A percentile compares a stretch with the other conserved stretches of the same genome.
These are phyloP conservation scores for Lepus europaeus DNA, from an alignment of 2,113 vertebrate species.

Conservation along the genomic window DNA sequence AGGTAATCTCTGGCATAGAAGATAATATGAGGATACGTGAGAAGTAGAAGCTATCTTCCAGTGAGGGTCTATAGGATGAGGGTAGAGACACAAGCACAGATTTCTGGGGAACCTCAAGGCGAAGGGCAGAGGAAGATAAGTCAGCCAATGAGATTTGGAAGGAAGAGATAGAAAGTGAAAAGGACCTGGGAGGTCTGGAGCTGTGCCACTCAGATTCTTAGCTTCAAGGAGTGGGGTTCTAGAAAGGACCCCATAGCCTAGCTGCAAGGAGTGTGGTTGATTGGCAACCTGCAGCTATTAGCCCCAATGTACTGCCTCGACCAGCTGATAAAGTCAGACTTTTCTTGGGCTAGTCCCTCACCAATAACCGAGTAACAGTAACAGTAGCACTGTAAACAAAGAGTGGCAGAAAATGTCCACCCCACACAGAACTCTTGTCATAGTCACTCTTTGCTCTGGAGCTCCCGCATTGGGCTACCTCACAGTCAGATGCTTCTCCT, in stretches of 20 bases:
- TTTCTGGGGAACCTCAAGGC: background rate
- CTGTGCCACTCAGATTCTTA: background rate
- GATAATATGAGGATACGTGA: background rate
- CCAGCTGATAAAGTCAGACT: background rate
- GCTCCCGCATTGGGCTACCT: fast-evolving
- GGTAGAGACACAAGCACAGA: background rate
- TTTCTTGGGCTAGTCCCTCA: background rate
- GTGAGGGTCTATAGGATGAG: background rate
- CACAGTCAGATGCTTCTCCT: background rate
- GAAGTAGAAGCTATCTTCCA: background rate
- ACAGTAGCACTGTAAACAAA: background rate
- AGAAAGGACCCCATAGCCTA: background rate
- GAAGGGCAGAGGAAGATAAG: background rate
- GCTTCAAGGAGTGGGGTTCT: background rate
- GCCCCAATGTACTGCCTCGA: too few species aligned
- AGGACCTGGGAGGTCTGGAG: background rate
- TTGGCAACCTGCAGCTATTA: background rate
- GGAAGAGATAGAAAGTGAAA: background rate
- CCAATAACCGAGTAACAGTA: background rate
- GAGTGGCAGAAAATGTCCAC: background rate
- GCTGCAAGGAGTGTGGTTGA: too few species aligned
- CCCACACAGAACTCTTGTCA: too few species aligned
- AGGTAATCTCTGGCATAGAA: background rate
- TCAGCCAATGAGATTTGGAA: background rate
- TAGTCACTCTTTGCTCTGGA: background rate